phyloP scores from a whole-genome alignment of 2,797 vertebrate species.

The Artibeus lituratus region DNA sequence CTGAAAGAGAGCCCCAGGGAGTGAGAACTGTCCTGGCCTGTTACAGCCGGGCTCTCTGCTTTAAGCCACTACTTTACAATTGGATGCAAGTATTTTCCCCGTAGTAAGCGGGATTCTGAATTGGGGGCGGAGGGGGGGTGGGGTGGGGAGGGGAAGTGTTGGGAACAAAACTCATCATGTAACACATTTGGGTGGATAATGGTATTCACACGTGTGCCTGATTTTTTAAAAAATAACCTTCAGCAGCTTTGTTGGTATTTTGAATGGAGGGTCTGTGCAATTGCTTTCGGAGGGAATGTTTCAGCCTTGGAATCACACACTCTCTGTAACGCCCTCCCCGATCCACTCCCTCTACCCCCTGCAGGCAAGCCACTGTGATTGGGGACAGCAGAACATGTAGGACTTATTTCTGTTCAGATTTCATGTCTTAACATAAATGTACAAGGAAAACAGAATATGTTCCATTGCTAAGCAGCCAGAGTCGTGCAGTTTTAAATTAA shows the following conservation, averaged over 20 bases:
- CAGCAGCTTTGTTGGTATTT: background rate
- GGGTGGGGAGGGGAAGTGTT: background rate
- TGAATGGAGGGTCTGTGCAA: background rate
- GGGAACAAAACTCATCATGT: background rate
- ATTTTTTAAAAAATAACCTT: conserved; percentile 28
- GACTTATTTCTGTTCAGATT: conserved; percentile 30
- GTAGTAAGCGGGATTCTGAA: background rate
- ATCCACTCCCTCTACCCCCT: rapidly evolving
- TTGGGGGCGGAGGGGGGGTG: background rate
- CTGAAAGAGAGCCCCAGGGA: conserved; percentile 32
- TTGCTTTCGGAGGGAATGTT: background rate
- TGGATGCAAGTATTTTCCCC: conserved; percentile 3
- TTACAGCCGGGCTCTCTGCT: conserved; percentile 11
- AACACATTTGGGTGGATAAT: background rate
- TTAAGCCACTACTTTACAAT: background rate
- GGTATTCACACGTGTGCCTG: conserved; percentile 3
- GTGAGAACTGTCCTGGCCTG: background rate
- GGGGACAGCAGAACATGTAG: background rate
- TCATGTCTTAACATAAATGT: conserved; percentile 42
- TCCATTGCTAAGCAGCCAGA: conserved; percentile 44
- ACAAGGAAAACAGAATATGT: conserved; percentile 27
- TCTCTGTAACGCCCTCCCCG: background rate
- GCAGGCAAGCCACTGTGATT: background rate
- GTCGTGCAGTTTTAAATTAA: conserved; percentile 18
- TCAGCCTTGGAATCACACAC: conserved; percentile 20